Conservation (phyloP, 1,140 invertebrate genomes). For the Anoplophora glabripennis region DNA sequence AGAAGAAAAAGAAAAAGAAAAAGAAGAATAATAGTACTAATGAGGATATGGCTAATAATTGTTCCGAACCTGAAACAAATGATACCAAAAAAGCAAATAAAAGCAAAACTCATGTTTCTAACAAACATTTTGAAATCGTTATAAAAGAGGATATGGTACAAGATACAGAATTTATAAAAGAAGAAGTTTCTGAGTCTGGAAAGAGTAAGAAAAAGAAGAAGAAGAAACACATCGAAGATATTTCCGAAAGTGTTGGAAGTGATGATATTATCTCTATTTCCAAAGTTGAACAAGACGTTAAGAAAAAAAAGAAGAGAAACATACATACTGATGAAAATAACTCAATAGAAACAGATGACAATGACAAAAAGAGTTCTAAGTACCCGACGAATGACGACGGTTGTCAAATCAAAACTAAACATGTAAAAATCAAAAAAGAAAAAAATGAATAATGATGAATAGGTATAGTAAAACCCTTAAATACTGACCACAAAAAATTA, state of each 20-base stretch:
- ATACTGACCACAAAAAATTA: no score
- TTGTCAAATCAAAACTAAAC: no score
- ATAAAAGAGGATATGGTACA: slow-evolving; percentile 7
- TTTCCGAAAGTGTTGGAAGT: background rate
- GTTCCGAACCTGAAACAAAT: no score
- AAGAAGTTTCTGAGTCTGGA: background rate
- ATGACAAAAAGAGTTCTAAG: background rate
- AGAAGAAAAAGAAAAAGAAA: slow-evolving; percentile 16
- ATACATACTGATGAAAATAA: background rate
- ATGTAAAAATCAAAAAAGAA: no score
- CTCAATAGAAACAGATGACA: background rate
- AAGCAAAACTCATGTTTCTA: no score
- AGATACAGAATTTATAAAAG: no score
- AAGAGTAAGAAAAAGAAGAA: slow-evolving; percentile 1
- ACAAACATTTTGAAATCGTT: background rate
- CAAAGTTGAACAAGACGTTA: background rate
- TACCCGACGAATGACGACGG: no score
- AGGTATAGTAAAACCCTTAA: no score
- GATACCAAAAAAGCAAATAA: no score
- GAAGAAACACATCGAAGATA: slow-evolving; percentile 10
- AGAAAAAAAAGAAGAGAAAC: background rate
- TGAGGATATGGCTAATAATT: no score
- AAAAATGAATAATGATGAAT: no score
- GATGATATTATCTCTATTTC: background rate
- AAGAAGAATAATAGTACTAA: background rate